These are phyloP conservation scores for Gymnothorax javanicus DNA, from an alignment of 2,797 vertebrate species.

Conservation along the genomic window DNA sequence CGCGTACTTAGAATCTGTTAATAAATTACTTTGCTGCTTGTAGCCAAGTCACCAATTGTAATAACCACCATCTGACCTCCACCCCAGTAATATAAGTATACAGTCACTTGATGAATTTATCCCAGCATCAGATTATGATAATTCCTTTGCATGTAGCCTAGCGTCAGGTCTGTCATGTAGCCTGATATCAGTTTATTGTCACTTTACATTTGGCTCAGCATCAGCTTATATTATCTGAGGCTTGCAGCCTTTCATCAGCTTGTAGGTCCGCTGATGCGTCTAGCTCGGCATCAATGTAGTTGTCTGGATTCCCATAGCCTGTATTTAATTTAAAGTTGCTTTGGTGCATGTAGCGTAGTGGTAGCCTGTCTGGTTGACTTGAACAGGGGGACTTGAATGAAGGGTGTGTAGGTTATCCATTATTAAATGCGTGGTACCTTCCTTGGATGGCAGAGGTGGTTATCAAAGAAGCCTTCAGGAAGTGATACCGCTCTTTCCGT, in stretches of 20 bases:
- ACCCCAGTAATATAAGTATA: too few relatives aligned
- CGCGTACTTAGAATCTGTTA: too few relatives aligned
- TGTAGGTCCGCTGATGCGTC: too few relatives aligned
- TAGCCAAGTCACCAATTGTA: too few relatives aligned
- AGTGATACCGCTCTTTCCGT: constrained; percentile 35
- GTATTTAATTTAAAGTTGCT: background rate
- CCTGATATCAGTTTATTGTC: too few relatives aligned
- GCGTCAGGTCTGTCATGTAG: background rate
- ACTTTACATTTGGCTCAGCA: too few relatives aligned
- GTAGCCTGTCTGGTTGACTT: background rate
- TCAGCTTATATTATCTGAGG: too few relatives aligned
- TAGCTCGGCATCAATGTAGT: too few relatives aligned
- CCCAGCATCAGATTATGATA: background rate
- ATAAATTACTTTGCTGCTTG: too few relatives aligned
- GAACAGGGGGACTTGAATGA: background rate
- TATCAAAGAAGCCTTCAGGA: constrained; percentile 12
- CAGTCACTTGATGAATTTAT: background rate
- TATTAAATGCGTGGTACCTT: background rate
- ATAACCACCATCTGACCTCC: too few relatives aligned
- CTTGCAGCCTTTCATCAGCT: too few relatives aligned
- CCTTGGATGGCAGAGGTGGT: background rate
- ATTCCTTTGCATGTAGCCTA: background rate
- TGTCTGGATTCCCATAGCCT: too few relatives aligned
- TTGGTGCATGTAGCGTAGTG: background rate
- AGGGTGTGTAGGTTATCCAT: background rate